Conservation (phyloP, 2,888 invertebrate species). For the Pasiphila rectangulata region DNA sequence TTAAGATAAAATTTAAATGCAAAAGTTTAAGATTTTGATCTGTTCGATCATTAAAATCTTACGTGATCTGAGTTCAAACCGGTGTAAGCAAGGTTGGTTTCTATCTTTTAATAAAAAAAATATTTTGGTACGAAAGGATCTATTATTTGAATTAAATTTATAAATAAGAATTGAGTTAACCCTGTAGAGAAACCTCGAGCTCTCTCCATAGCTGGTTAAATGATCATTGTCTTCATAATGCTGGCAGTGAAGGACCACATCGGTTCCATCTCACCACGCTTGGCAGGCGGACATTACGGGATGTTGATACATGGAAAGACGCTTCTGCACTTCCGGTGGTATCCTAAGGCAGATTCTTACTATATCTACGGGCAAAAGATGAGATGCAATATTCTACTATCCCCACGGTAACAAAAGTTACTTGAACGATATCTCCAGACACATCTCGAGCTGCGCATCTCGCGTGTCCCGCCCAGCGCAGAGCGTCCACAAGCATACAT, state of each 20-base stretch:
- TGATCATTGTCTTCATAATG: too few relatives aligned
- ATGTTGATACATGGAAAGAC: too few relatives aligned
- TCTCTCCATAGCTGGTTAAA: too few relatives aligned
- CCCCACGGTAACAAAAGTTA: too few relatives aligned
- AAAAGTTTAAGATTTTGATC: constrained; percentile 85
- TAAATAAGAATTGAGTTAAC: constrained; percentile 62
- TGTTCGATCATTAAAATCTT: constrained; percentile 91
- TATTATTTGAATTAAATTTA: constrained; percentile 80
- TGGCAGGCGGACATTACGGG: too few relatives aligned
- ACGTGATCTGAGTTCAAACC: constrained; percentile 95
- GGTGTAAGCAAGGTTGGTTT: constrained; percentile 92
- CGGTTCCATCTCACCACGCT: too few relatives aligned
- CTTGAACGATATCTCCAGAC: constrained; percentile 24
- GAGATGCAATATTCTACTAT: too few relatives aligned
- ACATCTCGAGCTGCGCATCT: constrained; percentile 11
- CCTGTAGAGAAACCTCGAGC: too few relatives aligned
- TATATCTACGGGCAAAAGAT: too few relatives aligned
- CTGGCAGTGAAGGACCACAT: too few relatives aligned
- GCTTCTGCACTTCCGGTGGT: too few relatives aligned
- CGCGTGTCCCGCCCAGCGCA: constrained; percentile 23
- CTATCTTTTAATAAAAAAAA: constrained; percentile 84
- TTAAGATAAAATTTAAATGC: constrained; percentile 85
- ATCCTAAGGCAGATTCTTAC: too few relatives aligned
- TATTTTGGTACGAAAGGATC: constrained; percentile 91
- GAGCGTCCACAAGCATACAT: constrained; percentile 57